A percentile compares a stretch with the other conserved stretches of the same genome.
Conservation (phyloP, 2,888 invertebrate species). For the Opisthograptis luteolata region DNA sequence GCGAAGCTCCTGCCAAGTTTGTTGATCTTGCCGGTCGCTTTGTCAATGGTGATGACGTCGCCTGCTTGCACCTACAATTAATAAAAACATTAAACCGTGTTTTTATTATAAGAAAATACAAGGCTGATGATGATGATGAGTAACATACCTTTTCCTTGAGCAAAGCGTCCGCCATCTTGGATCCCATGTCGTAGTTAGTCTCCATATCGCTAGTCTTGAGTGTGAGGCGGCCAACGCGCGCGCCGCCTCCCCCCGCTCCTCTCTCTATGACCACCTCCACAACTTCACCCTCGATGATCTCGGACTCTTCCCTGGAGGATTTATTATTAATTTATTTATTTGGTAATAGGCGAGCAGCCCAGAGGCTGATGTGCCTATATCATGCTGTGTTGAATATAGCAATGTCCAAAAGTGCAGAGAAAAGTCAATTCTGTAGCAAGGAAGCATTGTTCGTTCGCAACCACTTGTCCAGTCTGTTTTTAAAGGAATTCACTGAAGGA, state of each 20-base stretch:
- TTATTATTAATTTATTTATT: too few relatives aligned
- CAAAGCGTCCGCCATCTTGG: constrained; percentile 98
- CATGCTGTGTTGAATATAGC: too few relatives aligned
- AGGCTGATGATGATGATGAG: too few relatives aligned
- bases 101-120: too few relatives aligned
- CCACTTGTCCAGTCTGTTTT: too few relatives aligned
- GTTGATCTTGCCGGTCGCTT: constrained; percentile 97
- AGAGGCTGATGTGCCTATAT: too few relatives aligned
- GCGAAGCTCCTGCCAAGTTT: constrained; percentile 97
- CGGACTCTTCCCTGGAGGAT: constrained; percentile 94
- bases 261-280: constrained; percentile 98
- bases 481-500: too few relatives aligned
- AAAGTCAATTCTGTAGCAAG: too few relatives aligned
- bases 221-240: constrained; percentile 96
- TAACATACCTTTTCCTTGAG: constrained; percentile 94
- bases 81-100: constrained; percentile 1
- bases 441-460: too few relatives aligned
- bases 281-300: constrained; percentile 99
- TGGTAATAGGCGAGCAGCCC: too few relatives aligned
- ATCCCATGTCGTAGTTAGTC: constrained; percentile 98
- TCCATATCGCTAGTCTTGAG: constrained; percentile 99
- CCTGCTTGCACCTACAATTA: constrained; percentile 91
- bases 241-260: constrained; percentile 91
- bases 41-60: constrained; percentile 99
- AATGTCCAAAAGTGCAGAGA: too few relatives aligned